Evolutionary conservation across 2,888 invertebrate species (phyloP), one percentile per base, ranked within the genome.

Genomic region (Ectropis crepuscularia): DNA sequence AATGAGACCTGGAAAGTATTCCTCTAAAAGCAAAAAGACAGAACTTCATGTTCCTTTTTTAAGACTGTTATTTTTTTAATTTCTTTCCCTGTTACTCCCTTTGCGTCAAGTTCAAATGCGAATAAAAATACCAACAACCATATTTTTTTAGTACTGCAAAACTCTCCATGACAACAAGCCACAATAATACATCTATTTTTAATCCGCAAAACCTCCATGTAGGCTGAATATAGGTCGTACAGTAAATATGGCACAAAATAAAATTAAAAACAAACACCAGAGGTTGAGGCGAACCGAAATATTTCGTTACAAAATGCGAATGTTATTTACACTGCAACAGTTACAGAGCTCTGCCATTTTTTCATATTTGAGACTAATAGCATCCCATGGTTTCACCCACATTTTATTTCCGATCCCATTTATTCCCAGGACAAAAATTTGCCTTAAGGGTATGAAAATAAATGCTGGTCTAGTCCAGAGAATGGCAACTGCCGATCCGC

Each of bases 181-280:
- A 4, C 11, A 42, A 43, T 9, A 54, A 6, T 2, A 7, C 47
- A 37, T 42, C 28, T 49, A 53, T 39, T 60, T 60, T 53, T 42
- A 48, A 53, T 53, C 48, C 48, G 49, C 6, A 49, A 43, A 53
- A 53, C n/a, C 38, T n/a, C 11, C 11, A 42, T 28, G 16, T 28
- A 28, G n/a, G 5, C 39, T 41, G 12, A 41, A 53, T 53, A 37
- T 57, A 57, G 47, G 57, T 28, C 57, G 39, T 39, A 16, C 55
- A 11, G 38, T 36, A 49, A 58, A 53, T 57, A 57, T 43, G 38
- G 48, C n/a, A 47, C 51, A 42, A 53, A 63, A 58, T 49, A 63
- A 53, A 63, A 63, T 63, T 53, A 63, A 58, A 63, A 58, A 57
- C 53, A 53, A 63, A 57, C 53, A 63, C 10, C 45, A 50, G 46